Percentiles rank a stretch among this genome's conserved stretches.
Evolutionary conservation across 2,888 invertebrate genomes (phyloP).

Genomic region (Acronicta leporina): DNA sequence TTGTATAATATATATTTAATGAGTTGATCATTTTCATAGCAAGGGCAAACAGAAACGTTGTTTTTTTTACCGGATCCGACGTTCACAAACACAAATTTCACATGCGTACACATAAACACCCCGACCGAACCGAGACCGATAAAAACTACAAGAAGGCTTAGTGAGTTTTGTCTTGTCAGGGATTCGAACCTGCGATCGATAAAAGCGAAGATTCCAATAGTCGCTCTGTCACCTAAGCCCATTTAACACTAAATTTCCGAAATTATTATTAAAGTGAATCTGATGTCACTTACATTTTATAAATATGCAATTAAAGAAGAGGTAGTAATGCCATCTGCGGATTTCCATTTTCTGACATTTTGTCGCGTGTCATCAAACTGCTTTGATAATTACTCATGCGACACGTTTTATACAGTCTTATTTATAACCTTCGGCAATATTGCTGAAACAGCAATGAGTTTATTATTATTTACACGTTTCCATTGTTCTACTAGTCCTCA

Average conservation of each 20-base stretch:
- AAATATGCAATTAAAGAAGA: constrained; percentile 72
- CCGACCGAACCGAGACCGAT: no score
- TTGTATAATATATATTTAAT: no score
- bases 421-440: constrained; percentile 49
- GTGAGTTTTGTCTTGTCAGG: no score
- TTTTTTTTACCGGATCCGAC: no score
- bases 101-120: no score
- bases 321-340: constrained; percentile 66
- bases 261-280: neutral
- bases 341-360: constrained; percentile 85
- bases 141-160: no score
- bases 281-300: constrained; percentile 61
- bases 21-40: no score
- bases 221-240: no score
- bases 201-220: no score
- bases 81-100: no score
- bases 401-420: constrained; percentile 56
- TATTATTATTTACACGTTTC: constrained; percentile 46
- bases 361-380: constrained; percentile 54
- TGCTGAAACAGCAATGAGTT: constrained; percentile 36
- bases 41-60: no score
- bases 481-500: constrained; percentile 34
- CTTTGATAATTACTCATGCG: constrained; percentile 48
- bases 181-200: no score
- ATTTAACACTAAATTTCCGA: neutral